Evolutionary conservation across 2,888 invertebrate genomes (phyloP).

Genomic region (Dryadula phaetusa): DNA sequence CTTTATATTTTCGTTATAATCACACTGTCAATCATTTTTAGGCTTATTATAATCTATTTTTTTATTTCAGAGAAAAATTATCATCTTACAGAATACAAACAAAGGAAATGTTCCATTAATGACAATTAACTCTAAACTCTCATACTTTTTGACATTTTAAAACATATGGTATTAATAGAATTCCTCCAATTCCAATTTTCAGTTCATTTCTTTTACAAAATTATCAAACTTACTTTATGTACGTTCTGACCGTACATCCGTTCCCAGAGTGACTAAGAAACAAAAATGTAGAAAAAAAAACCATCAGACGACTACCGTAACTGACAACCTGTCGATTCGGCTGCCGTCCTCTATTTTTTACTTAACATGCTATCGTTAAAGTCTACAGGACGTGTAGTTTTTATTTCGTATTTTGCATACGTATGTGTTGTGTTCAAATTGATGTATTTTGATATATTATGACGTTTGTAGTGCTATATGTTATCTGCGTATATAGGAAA

Average conservation of each 20-base stretch:
- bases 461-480: background rate
- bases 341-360: constrained; percentile 31
- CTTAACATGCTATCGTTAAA: constrained; percentile 9
- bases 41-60: no score
- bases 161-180: background rate
- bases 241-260: constrained; percentile 71
- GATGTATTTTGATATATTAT: constrained; percentile 2
- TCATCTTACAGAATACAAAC: no score
- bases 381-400: constrained; percentile 5
- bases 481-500: no score
- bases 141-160: no score
- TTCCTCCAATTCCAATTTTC: background rate
- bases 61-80: no score
- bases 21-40: no score
- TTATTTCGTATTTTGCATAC: background rate
- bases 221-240: constrained; percentile 23
- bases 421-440: background rate
- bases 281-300: constrained; percentile 53
- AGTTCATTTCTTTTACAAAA: background rate
- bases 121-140: no score
- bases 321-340: constrained; percentile 41
- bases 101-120: no score
- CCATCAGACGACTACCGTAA: constrained; percentile 32
- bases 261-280: constrained; percentile 76
- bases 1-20: no score